Base-by-base conservation (phyloP, 2,113 vertebrate species). In the Bucco capensis region DNA sequence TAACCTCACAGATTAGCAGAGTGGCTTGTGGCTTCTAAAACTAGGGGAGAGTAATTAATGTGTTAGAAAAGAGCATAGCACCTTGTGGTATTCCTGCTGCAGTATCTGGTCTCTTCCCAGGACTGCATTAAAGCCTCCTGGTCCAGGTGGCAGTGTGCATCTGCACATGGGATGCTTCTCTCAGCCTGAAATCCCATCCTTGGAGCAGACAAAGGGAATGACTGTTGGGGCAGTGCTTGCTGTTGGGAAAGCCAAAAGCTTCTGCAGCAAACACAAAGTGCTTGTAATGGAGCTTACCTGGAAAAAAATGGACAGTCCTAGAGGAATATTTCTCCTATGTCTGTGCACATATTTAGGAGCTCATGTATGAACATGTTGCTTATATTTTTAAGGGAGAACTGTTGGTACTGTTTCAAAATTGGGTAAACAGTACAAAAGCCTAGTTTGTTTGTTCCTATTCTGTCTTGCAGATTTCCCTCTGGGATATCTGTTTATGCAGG, bases 111-210 rank as follows among this genome's bases (percentile, higher is more conserved):
- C 3, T 0, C 14, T 66, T 25, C 23, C 19, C 19, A 21, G 19
- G 51, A 28, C 31, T 33, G 27, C 21, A 6, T 35, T 70, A 30
- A 83, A 37, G 23, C 12, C 9, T 33, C 6, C 44, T 53, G 50
- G 49, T 62, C 28, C 14, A 37, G 10, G 33, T 18, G 25, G 33
- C 10, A 44, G 21, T 24, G 25, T 57, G 42, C 4, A 33, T 57
- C n/a, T 79, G 19, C 33, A 37, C 13, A 12, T 0, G 0, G 61
- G 9, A 18, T 79, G 18, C 42, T 79, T 57, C 37, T 13, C 11
- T 58, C 10, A 74, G 25, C 37, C 19, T 6, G 6, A 22, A 51
- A n/a, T 9, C 27, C 12, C 10, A 4, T 0, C 0, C 33, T 37
- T 22, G 25, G 38, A 66, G 33, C 30, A 71, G 77, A 28, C 1